Evolutionary conservation across 2,113 vertebrate genomes (phyloP).

Genomic region (Falco punctatus): DNA sequence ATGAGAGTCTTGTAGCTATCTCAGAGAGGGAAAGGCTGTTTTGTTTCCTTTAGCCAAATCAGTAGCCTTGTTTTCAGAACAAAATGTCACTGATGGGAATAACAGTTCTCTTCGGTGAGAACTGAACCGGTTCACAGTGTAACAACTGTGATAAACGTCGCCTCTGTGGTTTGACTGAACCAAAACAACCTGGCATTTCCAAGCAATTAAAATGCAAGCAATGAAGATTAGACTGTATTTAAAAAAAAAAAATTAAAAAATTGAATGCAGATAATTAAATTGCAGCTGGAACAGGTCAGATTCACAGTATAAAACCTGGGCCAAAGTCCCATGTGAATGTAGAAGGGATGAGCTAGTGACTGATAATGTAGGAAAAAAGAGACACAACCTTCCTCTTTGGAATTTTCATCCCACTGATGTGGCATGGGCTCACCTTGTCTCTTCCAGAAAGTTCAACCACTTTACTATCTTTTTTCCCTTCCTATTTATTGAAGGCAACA

Average conservation of each 20-base stretch:
- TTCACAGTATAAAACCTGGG: conserved; percentile 41
- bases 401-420: conserved; percentile 12
- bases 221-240: conserved; percentile 1
- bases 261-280: conserved; percentile 46
- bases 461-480: background rate
- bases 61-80: conserved; percentile 80
- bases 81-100: conserved; percentile 66
- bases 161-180: conserved; percentile 69
- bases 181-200: conserved; percentile 71
- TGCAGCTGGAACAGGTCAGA: conserved; percentile 56
- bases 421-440: background rate
- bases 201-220: conserved; percentile 63
- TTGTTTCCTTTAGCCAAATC: conserved; percentile 71
- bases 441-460: background rate
- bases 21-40: conserved; percentile 35
- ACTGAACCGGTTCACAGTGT: conserved; percentile 42
- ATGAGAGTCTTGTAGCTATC: conserved; percentile 37
- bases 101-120: conserved; percentile 71
- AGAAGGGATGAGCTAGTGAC: background rate
- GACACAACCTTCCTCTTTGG: background rate
- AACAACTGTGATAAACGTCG: conserved; percentile 70
- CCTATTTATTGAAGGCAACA: background rate
- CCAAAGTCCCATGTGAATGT: conserved; percentile 54
- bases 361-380: conserved; percentile 7
- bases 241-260: background rate